Conservation (phyloP, 2,797 vertebrate genomes). For the Oreochromis mossambicus region DNA sequence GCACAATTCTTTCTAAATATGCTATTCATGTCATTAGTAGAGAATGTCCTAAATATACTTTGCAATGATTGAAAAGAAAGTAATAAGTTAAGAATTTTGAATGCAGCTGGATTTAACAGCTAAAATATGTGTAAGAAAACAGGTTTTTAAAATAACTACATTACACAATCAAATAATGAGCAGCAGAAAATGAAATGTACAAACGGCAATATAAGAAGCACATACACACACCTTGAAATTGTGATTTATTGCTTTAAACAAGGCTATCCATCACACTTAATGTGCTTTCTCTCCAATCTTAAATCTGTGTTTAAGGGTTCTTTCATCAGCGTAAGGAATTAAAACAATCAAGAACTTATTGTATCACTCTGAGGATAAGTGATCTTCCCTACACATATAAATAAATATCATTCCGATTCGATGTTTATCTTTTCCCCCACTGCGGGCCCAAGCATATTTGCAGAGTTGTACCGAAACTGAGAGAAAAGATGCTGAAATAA, state of each 20-base stretch:
- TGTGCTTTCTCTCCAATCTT: conserved; percentile 40
- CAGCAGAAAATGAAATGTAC: neutral
- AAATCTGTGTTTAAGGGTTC: conserved; percentile 29
- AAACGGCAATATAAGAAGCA: conserved; percentile 12
- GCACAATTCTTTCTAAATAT: neutral
- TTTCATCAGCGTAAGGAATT: conserved; percentile 51
- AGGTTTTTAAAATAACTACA: neutral
- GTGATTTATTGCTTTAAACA: conserved; percentile 39
- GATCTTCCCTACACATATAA: conserved; percentile 18
- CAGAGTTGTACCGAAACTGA: conserved; percentile 2
- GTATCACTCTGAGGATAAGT: conserved; percentile 30
- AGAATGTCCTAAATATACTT: neutral
- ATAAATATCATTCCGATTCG: conserved; percentile 32
- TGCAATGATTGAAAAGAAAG: neutral
- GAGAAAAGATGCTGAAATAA: conserved; percentile 31
- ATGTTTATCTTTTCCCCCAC: conserved; percentile 20
- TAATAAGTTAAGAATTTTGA: neutral
- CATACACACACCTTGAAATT: neutral
- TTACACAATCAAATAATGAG: neutral
- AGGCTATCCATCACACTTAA: conserved; percentile 34
- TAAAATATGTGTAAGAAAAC: neutral
- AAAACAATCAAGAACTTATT: conserved; percentile 41
- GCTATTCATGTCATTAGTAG: conserved; percentile 4
- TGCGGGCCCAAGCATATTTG: conserved; percentile 8
- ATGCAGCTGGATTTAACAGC: neutral